Evolutionary conservation across 2,113 vertebrate species (phyloP).

Genomic region (Solea senegalensis): DNA sequence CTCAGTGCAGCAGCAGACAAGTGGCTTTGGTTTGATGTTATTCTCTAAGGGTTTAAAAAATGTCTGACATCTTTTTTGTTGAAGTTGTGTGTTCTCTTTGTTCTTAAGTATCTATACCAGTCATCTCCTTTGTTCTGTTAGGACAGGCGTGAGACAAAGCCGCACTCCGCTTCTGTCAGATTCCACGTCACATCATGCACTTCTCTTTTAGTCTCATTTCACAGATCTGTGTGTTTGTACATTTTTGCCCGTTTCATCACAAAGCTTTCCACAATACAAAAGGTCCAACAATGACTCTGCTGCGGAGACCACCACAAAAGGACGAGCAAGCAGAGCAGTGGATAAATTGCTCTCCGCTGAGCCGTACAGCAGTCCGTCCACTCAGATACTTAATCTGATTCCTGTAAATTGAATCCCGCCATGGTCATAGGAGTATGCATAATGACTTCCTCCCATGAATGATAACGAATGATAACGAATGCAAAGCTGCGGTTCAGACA

Average conservation of each 20-base stretch:
- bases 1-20: not conserved
- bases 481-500: constrained; percentile 8
- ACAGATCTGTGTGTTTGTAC: not conserved
- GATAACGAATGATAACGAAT: constrained; percentile 34
- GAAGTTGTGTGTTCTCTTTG: constrained; percentile 30
- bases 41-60: constrained; percentile 15
- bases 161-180: constrained; percentile 2
- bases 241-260: not conserved
- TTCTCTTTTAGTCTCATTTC: not conserved
- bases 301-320: not conserved
- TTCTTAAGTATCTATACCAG: constrained; percentile 9
- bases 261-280: not conserved
- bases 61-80: constrained; percentile 15
- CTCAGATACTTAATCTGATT: constrained; percentile 8
- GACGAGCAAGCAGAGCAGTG: not conserved
- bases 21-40: constrained; percentile 18
- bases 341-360: not conserved
- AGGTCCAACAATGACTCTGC: not conserved
- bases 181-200: constrained; percentile 25
- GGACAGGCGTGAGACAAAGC: constrained; percentile 7
- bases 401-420: constrained; percentile 33
- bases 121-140: constrained; percentile 32
- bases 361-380: not conserved
- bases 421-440: constrained; percentile 7
- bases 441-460: constrained; percentile 35